Evolutionary conservation across 2,888 invertebrate species (phyloP), one percentile per base, ranked within the genome.

Genomic region (Cordilura impudica): DNA sequence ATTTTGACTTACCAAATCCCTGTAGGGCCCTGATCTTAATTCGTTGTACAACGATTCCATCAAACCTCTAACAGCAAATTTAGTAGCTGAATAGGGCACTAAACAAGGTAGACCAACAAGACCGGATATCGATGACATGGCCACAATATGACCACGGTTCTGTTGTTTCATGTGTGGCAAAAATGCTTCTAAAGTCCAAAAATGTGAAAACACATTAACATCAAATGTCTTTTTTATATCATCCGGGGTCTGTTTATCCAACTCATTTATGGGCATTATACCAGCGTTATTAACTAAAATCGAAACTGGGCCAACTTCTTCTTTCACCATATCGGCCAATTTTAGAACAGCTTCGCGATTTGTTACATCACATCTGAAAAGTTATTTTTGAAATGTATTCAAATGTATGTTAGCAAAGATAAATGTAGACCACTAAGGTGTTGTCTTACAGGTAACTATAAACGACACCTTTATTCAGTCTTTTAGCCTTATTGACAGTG

Each of bases 221-320:
- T 94, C 93, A 79, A 95, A 94, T 0, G 93, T 91, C 43, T 92
- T 91, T n/a, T 92, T 91, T 81, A 96, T 93, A 86, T 95, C 95
- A 78, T 92, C 92, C 26, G 92, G 91, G 0, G 92, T 92, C 75
- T 94, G 93, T 53, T 93, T 91, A 31, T 93, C 88, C 63, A 96
- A 90, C 0, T 93, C 91, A 87, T 94, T 94, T 84, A 94, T 94
- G 0, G 95, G 95, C 95, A 96, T 95, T 81, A 96, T 94, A 4
- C 96, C 97, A 0, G 96, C 97, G 90, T 97, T 97, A 90, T 96
- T 96, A 7, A 96, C 91, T 67, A 97, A 89, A 85, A 97, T 93
- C 0, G 94, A 93, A 4, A 96, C 93, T 66, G 93, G 92, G 0
- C 96, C 96, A 0, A 96, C 93, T 83, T 96, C 94, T 4, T 90